Evolutionary conservation across 1,140 invertebrate genomes (phyloP).

Genomic region (Zaprionus taronus): DNA sequence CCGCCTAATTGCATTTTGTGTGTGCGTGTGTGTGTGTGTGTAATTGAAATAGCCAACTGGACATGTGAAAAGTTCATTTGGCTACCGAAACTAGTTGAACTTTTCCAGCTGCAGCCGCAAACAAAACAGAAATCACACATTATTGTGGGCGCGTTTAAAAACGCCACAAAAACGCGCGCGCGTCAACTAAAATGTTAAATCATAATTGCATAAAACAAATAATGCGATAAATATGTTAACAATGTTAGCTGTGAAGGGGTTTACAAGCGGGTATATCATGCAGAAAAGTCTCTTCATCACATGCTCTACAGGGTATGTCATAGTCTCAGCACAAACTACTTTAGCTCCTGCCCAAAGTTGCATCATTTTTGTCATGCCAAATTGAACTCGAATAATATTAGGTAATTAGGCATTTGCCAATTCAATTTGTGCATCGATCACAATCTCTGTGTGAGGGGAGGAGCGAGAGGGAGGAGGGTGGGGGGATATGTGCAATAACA

Average conservation of each 20-base stretch:
- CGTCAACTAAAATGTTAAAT: conserved; percentile 6
- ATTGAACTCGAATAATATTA: conserved; percentile 15
- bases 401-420: conserved; percentile 31
- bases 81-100: conserved; percentile 12
- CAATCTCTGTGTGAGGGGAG: not conserved
- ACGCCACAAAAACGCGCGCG: conserved; percentile 29
- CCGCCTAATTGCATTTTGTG: conserved; percentile 73
- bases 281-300: not conserved
- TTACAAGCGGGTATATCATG: too few species aligned
- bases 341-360: not conserved
- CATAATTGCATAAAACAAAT: not conserved
- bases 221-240: not conserved
- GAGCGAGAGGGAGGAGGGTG: not conserved
- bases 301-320: not conserved
- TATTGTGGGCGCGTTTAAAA: conserved; percentile 17
- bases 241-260: not conserved
- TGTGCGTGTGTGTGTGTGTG: conserved; percentile 22
- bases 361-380: conserved; percentile 9
- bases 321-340: not conserved
- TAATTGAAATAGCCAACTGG: conserved; percentile 47
- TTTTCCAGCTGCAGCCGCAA: not conserved
- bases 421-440: conserved; percentile 26
- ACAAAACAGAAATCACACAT: conserved; percentile 3
- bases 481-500: conserved; percentile 11
- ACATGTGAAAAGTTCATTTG: conserved; percentile 45